Conservation (phyloP, 1,140 invertebrate genomes). For the Ceratina australensis region DNA sequence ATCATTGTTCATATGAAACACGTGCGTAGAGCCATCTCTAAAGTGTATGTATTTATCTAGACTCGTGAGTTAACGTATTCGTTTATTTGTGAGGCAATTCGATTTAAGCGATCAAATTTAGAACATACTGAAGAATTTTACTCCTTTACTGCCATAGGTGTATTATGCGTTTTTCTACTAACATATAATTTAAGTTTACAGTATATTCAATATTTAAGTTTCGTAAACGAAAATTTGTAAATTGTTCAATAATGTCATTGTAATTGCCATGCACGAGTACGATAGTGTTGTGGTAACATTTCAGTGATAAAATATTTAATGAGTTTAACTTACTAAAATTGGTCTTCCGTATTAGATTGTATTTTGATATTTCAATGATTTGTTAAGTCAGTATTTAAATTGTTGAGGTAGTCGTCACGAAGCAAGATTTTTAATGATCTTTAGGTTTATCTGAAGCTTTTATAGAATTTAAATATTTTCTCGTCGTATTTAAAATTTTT, state of each 20-base stretch:
- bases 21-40: slow-evolving; percentile 32
- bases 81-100: slow-evolving; percentile 49
- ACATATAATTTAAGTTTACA: slow-evolving; percentile 46
- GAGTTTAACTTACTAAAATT: slow-evolving; percentile 64
- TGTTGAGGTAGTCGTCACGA: slow-evolving; percentile 48
- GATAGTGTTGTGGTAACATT: slow-evolving; percentile 33
- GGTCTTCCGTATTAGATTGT: slow-evolving; percentile 71
- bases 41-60: slow-evolving; percentile 54
- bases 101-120: slow-evolving; percentile 41
- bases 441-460: slow-evolving; percentile 49
- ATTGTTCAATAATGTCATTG: slow-evolving; percentile 39
- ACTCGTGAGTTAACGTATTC: slow-evolving; percentile 34
- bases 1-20: slow-evolving; percentile 49
- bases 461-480: slow-evolving; percentile 31
- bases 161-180: slow-evolving; percentile 42
- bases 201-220: slow-evolving; percentile 25
- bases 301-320: slow-evolving; percentile 46
- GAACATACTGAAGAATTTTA: slow-evolving; percentile 55
- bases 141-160: slow-evolving; percentile 71
- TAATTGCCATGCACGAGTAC: slow-evolving; percentile 19
- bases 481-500: slow-evolving; percentile 6
- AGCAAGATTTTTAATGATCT: slow-evolving; percentile 35
- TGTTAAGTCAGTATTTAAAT: slow-evolving; percentile 56
- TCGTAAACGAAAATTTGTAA: slow-evolving; percentile 20
- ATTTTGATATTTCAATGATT: slow-evolving; percentile 54